Evolutionary conservation across 1,140 invertebrate species (phyloP).

Genomic region (Eumaeus atala): DNA sequence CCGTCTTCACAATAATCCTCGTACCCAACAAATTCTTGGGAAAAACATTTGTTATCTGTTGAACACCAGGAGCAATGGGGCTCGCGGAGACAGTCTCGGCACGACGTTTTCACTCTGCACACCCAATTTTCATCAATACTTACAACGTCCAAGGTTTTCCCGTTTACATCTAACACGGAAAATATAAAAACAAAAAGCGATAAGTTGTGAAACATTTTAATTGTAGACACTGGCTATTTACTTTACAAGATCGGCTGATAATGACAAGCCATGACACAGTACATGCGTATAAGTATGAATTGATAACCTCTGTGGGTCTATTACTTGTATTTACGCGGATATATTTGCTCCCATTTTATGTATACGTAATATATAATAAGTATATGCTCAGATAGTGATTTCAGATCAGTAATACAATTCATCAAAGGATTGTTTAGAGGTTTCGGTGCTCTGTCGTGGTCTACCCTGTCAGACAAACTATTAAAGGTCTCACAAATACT

Average conservation of each 20-base stretch:
- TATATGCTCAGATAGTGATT: too few relatives aligned
- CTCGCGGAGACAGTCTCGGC: conserved; percentile 50
- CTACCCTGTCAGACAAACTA: too few relatives aligned
- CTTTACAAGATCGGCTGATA: conserved; percentile 13
- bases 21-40: conserved; percentile 29
- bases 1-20: conserved; percentile 36
- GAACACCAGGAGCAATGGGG: conserved; percentile 58
- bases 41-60: conserved; percentile 46
- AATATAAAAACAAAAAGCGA: conserved; percentile 11
- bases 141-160: conserved; percentile 23
- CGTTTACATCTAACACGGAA: conserved; percentile 12
- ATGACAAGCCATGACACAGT: conserved; percentile 41
- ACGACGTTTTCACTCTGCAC: conserved; percentile 50
- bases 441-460: too few relatives aligned
- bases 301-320: conserved; percentile 52
- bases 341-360: conserved; percentile 24
- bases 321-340: conserved; percentile 34
- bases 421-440: too few relatives aligned
- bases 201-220: conserved; percentile 11
- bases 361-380: too few relatives aligned
- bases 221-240: conserved; percentile 7
- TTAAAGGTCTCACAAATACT: too few relatives aligned
- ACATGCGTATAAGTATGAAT: conserved; percentile 37
- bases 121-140: conserved; percentile 43
- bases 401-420: too few relatives aligned